Conservation (phyloP, 2,888 invertebrate species). For the Phlogophora meticulosa region DNA sequence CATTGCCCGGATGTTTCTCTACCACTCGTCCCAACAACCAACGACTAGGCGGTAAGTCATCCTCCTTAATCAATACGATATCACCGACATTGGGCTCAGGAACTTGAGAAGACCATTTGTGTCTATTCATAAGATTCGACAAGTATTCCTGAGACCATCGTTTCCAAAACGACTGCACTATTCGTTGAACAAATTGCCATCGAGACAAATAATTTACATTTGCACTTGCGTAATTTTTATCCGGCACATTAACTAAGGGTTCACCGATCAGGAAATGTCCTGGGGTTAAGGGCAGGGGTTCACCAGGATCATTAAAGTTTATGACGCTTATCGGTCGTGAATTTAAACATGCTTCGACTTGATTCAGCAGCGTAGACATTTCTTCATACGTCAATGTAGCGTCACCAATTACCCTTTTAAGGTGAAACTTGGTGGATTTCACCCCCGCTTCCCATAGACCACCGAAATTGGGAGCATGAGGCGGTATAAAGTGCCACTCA, state of each 20-base stretch:
- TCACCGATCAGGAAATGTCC: constrained; percentile 9
- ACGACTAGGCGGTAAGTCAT: constrained; percentile 1
- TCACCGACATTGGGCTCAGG: constrained; percentile 26
- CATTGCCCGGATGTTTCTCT: constrained; percentile 9
- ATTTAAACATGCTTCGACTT: constrained; percentile 12
- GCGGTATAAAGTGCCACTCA: constrained; percentile 16
- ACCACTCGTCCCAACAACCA: constrained; percentile 9
- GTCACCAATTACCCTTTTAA: constrained; percentile 1
- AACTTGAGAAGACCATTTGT: constrained; percentile 20
- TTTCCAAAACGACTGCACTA: constrained; percentile 12
- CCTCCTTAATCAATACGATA: constrained; percentile 47
- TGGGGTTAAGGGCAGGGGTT: not conserved
- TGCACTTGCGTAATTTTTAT: not conserved
- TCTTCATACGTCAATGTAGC: constrained; percentile 1
- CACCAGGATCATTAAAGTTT: constrained; percentile 10
- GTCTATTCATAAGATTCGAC: constrained; percentile 9
- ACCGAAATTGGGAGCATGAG: constrained; percentile 15
- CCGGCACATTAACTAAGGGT: constrained; percentile 9
- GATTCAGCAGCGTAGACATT: constrained; percentile 2
- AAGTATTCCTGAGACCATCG: constrained; percentile 23
- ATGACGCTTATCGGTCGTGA: constrained; percentile 11
- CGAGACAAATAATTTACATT: constrained; percentile 7
- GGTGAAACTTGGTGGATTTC: not conserved
- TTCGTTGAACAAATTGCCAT: constrained; percentile 15
- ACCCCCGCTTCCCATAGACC: no score